A percentile compares a stretch with the other conserved stretches of the same genome.
These are phyloP conservation scores for Coronaproctus castanopsis DNA, from an alignment of 2,888 invertebrate genomes.

Conservation along the genomic window DNA sequence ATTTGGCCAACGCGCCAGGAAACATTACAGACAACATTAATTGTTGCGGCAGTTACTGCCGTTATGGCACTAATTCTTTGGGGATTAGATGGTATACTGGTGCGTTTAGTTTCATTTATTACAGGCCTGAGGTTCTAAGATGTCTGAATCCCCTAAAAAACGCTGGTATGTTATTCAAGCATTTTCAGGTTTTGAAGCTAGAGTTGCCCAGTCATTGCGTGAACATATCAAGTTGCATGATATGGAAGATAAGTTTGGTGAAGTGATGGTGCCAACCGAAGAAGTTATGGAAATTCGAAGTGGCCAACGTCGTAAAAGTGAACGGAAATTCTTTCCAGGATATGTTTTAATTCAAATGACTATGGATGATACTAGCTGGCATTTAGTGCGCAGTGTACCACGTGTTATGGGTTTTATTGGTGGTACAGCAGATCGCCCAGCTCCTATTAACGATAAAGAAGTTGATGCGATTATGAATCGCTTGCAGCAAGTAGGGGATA, in stretches of 20 bases:
- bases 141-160: neutral
- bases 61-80: no score
- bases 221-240: neutral
- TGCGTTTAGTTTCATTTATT: no score
- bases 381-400: neutral
- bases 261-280: conserved; percentile 1
- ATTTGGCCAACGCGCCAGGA: no score
- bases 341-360: conserved; percentile 2
- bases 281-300: neutral
- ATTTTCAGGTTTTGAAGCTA: neutral
- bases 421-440: neutral
- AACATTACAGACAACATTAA: no score
- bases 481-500: neutral
- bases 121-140: neutral
- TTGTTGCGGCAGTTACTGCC: no score
- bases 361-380: neutral
- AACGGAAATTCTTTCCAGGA: conserved; percentile 2
- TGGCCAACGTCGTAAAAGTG: neutral
- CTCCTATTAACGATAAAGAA: neutral
- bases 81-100: no score
- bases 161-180: neutral
- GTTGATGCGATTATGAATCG: neutral
- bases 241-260: neutral
- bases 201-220: neutral
- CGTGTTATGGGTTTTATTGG: neutral